Base-by-base conservation (phyloP, 92 coral and sea anemone species). In the Epizoanthus scotinus region DNA sequence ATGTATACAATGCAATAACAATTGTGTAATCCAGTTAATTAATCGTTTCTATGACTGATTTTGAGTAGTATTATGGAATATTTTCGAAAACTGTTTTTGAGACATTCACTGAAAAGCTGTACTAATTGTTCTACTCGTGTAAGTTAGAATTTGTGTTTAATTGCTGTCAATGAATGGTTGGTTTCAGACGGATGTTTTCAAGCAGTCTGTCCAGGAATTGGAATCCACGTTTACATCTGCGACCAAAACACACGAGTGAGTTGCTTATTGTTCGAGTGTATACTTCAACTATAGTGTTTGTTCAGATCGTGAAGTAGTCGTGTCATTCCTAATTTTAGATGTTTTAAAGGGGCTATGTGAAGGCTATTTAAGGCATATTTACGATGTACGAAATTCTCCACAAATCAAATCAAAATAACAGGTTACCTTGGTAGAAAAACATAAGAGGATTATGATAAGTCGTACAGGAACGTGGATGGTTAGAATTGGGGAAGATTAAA, bases 161-260 rank as follows among this genome's bases (percentile, higher is more conserved):
- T 21, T 64, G 44, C 18, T 56, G 15, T 17, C 19, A 29, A 28
- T 4, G 36, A 31, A 34, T 26, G 44, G 57, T 67, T 34, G 29
- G 65, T 87, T 83, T 17, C 78, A 96, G 99, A 96, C 99, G 20
- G 95, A 93, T 21, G 75, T 87, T 60, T 96, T 96, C 78, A 96
- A 96, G 81, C 94, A 84, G 2, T 90, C 97, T 6, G 99, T 96
- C 29, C 99, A 90, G 71, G 99, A 89, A 52, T 90, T 96, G 36
- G 99, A 96, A 68, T 93, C 98, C 12, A 96, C 99, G 12, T 96
- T 96, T 70, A 92, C 94, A 56, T 96, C 98, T 25, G 99, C 99
- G 6, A 93, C 98, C 25, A 96, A 93, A 65, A 96, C 99, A 13
- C 98, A 96, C 65, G 98, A 95, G 98, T 95, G 75, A 77, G 98